These are phyloP conservation scores for Pterobdella sp. DNA, from an alignment of 2,888 invertebrate genomes.

Conservation along the genomic window DNA sequence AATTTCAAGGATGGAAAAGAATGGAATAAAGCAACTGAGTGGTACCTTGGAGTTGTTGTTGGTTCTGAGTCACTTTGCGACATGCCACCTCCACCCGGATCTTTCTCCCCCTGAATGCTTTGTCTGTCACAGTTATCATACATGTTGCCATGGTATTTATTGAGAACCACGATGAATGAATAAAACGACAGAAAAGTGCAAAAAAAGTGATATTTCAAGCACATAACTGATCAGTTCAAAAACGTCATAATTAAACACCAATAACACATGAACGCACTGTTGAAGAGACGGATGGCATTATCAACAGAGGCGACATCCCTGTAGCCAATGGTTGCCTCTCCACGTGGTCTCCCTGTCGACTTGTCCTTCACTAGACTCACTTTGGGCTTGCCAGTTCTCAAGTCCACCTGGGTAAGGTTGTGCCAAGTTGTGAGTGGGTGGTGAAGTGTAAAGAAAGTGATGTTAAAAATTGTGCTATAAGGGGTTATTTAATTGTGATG, in stretches of 20 bases:
- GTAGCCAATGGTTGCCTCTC: slow-evolving; percentile 95
- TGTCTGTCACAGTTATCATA: no score
- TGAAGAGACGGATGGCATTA: slow-evolving; percentile 94
- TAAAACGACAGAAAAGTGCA: neutral
- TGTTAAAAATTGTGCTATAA: neutral
- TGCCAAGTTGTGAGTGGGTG: neutral
- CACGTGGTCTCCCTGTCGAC: slow-evolving; percentile 81
- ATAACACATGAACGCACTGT: slow-evolving; percentile 67
- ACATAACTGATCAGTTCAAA: neutral
- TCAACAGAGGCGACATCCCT: slow-evolving; percentile 88
- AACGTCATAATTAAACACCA: neutral
- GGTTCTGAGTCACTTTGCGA: slow-evolving; percentile 57
- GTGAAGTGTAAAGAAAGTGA: neutral
- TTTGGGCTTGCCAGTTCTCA: slow-evolving; percentile 83
- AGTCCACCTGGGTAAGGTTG: slow-evolving; percentile 66
- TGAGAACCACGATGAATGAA: neutral
- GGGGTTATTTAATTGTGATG: neutral
- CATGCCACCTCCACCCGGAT: slow-evolving; percentile 77
- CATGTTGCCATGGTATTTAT: no score
- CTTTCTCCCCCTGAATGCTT: slow-evolving; percentile 68
- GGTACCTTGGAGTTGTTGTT: neutral
- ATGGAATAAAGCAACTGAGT: neutral
- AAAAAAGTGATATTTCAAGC: neutral
- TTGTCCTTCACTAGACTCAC: slow-evolving; percentile 98
- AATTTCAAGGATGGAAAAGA: neutral